Percentiles rank a stretch among this genome's conserved stretches.
Evolutionary conservation across 1,140 invertebrate species (phyloP).

Genomic region (Coelopa frigida): DNA sequence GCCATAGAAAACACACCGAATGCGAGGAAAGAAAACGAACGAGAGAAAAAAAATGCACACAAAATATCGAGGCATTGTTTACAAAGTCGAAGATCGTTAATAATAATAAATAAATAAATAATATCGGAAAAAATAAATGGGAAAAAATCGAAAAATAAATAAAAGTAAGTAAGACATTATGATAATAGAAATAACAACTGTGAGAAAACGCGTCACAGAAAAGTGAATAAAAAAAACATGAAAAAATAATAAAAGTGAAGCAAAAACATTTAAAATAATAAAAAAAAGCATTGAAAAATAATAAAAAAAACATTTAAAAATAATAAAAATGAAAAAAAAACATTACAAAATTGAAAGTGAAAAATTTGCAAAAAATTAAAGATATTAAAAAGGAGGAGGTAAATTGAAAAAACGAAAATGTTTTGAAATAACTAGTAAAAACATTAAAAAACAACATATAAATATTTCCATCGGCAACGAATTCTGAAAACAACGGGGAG

Average conservation of each 20-base stretch:
- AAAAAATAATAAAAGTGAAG: background rate
- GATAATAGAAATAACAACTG: background rate
- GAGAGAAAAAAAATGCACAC: background rate
- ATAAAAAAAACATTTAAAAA: background rate
- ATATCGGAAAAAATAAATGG: background rate
- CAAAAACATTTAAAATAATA: background rate
- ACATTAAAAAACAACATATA: no score
- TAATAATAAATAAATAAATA: background rate
- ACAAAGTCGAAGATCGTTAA: background rate
- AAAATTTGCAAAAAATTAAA: background rate
- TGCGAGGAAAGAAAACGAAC: background rate
- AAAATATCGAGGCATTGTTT: no score
- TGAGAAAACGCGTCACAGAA: background rate
- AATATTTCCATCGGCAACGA: no score
- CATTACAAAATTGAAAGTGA: background rate
- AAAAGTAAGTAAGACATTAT: background rate
- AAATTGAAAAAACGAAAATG: background rate
- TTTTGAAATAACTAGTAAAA: no score
- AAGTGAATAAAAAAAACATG: background rate
- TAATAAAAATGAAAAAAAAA: background rate
- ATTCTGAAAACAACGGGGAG: no score
- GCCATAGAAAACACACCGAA: background rate
- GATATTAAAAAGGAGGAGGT: background rate
- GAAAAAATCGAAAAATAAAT: background rate
- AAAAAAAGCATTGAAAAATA: background rate